Percentiles rank a stretch among this genome's conserved stretches.
These are phyloP conservation scores for Melieria omissa DNA, from an alignment of 2,888 invertebrate genomes.

Conservation along the genomic window DNA sequence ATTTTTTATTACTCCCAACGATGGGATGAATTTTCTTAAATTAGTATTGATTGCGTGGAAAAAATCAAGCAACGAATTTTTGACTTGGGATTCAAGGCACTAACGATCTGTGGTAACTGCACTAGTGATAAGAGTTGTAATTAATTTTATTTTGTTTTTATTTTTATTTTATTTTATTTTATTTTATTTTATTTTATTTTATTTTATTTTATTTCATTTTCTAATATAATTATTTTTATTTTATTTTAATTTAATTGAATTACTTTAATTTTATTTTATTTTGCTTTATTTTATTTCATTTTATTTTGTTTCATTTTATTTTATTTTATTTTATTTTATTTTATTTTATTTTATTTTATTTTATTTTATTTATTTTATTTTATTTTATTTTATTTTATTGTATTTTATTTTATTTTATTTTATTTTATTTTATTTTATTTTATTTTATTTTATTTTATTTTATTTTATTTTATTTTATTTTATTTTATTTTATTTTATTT, in stretches of 20 bases:
- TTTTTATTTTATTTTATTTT: constrained; percentile 1
- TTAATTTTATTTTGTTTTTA: not conserved
- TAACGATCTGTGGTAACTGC: too few relatives aligned
- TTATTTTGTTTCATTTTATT: not conserved
- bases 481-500: not conserved
- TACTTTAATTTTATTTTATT: not conserved
- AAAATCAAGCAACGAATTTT: too few relatives aligned
- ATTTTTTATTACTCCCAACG: too few relatives aligned
- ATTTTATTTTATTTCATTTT: not conserved
- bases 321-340: not conserved
- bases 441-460: constrained; percentile 3
- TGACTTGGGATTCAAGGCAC: too few relatives aligned
- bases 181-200: constrained; percentile 1
- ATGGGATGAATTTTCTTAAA: too few relatives aligned
- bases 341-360: constrained; percentile 7
- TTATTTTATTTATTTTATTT: constrained; percentile 11
- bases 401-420: not conserved
- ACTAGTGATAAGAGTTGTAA: too few relatives aligned
- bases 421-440: constrained; percentile 3
- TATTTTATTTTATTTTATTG: not conserved
- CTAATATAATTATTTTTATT: not conserved
- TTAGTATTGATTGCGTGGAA: too few relatives aligned
- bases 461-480: constrained; percentile 3
- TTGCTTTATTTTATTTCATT: constrained; percentile 2
- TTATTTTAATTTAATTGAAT: not conserved